A percentile compares a stretch with the other conserved stretches of the same genome.
Evolutionary conservation across 2,888 invertebrate genomes (phyloP).

Genomic region (Hyalella azteca): DNA sequence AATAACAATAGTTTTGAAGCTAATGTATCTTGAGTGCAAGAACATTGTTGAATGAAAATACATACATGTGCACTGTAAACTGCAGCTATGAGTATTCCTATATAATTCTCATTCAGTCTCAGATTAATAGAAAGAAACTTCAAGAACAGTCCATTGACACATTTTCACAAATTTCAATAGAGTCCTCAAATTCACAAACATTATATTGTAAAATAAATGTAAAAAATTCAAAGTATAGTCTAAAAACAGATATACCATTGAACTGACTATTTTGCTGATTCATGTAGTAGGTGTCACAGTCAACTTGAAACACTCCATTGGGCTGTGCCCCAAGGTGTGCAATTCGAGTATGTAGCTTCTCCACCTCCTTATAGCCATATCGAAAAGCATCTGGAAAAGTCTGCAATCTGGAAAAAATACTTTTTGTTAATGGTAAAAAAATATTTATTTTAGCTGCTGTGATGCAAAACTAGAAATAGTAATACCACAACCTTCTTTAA

Average conservation of each 20-base stretch:
- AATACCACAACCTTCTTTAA: no score
- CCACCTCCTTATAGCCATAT: conserved; percentile 88
- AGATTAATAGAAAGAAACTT: no score
- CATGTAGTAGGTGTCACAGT: conserved; percentile 86
- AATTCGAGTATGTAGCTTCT: conserved; percentile 83
- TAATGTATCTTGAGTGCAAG: no score
- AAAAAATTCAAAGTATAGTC: neutral
- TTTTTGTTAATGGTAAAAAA: no score
- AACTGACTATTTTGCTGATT: conserved; percentile 62
- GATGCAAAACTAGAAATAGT: no score
- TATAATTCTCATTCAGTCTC: no score
- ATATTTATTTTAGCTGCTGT: no score
- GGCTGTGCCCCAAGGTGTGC: conserved; percentile 84
- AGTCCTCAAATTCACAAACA: neutral
- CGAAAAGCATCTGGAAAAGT: conserved; percentile 71
- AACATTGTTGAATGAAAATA: no score
- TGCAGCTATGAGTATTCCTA: no score
- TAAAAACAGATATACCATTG: neutral
- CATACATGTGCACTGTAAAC: no score
- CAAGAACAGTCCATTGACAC: no score
- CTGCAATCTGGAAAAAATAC: conserved; percentile 44
- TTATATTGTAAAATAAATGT: neutral
- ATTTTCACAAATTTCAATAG: neutral
- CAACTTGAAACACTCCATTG: conserved; percentile 88
- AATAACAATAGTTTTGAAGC: no score